Conservation (phyloP, 2,797 vertebrate species). For the Potorous gilbertii region DNA sequence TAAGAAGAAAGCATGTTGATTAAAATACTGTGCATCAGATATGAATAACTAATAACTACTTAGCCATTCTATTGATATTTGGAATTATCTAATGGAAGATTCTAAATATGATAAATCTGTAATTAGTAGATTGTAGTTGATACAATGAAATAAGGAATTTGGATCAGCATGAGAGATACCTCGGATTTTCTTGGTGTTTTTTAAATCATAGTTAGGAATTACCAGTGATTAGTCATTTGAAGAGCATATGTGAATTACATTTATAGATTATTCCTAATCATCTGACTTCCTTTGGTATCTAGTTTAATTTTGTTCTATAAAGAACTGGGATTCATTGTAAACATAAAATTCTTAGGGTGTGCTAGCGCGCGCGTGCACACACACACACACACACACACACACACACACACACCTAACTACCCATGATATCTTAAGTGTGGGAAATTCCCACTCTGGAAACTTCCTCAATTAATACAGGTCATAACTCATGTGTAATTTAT, state of each 20-base stretch:
- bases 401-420: no score
- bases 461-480: not conserved
- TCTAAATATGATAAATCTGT: not conserved
- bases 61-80: not conserved
- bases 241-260: not conserved
- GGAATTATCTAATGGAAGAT: not conserved
- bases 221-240: not conserved
- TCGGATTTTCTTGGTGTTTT: not conserved
- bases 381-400: no score
- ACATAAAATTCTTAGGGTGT: not conserved
- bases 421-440: not conserved
- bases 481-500: not conserved
- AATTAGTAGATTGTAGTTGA: not conserved
- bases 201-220: not conserved
- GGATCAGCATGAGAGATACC: not conserved
- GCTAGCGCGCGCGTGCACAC: fast-evolving
- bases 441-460: not conserved
- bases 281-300: not conserved
- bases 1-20: not conserved
- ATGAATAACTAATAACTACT: not conserved
- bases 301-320: not conserved
- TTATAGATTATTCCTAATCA: not conserved
- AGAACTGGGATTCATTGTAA: not conserved
- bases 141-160: not conserved
- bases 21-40: not conserved